Evolutionary conservation across 2,113 vertebrate species (phyloP).

Genomic region (Xiphophorus couchianus): DNA sequence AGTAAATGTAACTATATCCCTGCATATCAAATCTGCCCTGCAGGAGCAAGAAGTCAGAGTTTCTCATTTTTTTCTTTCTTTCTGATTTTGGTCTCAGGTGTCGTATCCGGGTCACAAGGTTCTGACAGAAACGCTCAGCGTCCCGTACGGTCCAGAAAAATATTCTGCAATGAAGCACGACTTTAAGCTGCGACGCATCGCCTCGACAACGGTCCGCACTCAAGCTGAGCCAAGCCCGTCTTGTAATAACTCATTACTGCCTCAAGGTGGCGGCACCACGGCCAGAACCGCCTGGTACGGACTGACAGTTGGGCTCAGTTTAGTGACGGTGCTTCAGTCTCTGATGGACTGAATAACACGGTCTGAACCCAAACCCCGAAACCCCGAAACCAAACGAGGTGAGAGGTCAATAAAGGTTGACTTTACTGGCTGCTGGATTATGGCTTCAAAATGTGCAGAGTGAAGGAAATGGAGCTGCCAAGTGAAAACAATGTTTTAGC

Average conservation of each 20-base stretch:
- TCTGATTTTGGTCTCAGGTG: conserved; percentile 61
- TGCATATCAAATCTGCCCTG: neutral
- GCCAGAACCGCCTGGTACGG: neutral
- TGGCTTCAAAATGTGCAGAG: neutral
- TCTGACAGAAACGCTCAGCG: conserved; percentile 54
- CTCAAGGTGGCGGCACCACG: neutral
- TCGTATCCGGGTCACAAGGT: conserved; percentile 62
- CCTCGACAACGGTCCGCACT: neutral
- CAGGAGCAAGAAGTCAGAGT: neutral
- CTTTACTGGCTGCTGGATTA: neutral
- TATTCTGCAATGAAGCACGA: conserved; percentile 71
- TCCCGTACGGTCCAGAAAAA: conserved; percentile 58
- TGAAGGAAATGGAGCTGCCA: neutral
- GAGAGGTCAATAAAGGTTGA: neutral
- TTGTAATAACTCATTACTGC: conserved; percentile 10
- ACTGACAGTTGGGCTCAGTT: neutral
- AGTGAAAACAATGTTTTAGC: neutral
- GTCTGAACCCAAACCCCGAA: neutral
- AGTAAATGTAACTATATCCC: too few relatives aligned
- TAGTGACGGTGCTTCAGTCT: neutral
- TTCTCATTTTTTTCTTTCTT: neutral
- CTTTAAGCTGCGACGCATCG: conserved; percentile 49
- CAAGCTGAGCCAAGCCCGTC: neutral
- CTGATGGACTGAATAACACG: conserved; percentile 22
- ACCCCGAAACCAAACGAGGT: neutral